phyloP scores from a whole-genome alignment of 2,113 vertebrate species.

The Entomyzon cyanotis region DNA sequence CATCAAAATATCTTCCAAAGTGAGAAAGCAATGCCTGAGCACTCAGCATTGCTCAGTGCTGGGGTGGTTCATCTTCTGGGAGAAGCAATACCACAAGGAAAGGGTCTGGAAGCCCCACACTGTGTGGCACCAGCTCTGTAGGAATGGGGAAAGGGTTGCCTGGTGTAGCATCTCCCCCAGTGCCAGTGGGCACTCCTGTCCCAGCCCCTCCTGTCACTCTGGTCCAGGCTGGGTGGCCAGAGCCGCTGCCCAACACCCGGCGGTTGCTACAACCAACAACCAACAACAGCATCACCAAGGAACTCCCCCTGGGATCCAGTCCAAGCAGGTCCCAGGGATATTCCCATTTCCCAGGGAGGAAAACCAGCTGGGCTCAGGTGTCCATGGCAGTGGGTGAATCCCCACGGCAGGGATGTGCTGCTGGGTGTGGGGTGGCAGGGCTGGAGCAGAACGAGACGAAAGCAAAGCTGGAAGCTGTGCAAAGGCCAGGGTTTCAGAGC shows the following conservation, averaged over 20 bases:
- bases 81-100: accelerated
- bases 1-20: neutral
- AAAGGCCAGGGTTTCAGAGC: neutral
- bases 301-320: neutral
- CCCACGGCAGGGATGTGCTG: neutral
- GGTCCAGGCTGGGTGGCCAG: neutral
- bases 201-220: neutral
- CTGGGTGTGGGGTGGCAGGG: neutral
- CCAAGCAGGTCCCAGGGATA: neutral
- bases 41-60: accelerated
- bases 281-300: neutral
- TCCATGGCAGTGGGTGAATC: accelerated
- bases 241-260: accelerated
- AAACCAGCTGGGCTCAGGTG: accelerated
- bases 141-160: neutral
- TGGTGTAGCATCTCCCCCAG: neutral
- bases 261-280: neutral
- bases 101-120: neutral
- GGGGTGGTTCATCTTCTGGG: neutral
- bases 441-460: neutral
- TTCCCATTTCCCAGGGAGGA: neutral
- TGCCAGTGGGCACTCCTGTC: neutral
- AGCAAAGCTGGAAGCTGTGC: neutral
- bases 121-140: neutral
- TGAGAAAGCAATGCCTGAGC: neutral